Evolutionary conservation across 2,113 vertebrate species (phyloP), one percentile per base, ranked within the genome.

Genomic region (Columbina picui): DNA sequence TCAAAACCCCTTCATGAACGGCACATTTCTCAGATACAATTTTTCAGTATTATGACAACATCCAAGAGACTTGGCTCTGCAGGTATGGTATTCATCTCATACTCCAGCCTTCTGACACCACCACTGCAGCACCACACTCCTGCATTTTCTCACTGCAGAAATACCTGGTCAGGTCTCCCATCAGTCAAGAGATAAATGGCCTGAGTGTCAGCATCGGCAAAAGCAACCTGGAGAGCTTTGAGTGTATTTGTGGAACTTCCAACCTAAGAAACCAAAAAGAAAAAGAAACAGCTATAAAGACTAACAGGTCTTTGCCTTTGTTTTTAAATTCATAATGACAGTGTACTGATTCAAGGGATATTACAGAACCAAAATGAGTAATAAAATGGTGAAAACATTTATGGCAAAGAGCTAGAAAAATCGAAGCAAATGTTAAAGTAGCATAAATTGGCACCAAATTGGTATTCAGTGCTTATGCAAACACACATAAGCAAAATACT

Each of bases 101-200:
- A 63, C 76, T 89, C 90, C 49, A 57, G 73, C 69, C n/a, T 82
- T 49, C 38, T 79, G 70, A 68, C 26, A 86, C 56, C 27, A 69
- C 39, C 71, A 55, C 60, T 56, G 56, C 45, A 61, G 87, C 68
- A 84, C 21, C 63, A 89, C n/a, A 52, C 47, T 34, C 53, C 49
- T 71, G 12, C 34, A 45, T 65, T 95, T 84, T 56, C 65, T 73
- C 22, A 25, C 79, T 84, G 56, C 75, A 61, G 64, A 93, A 94
- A 38, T 98, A 99, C 98, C 98, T 99, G 98, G 83, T 99, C 98
- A 84, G 98, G 98, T 69, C 98, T 98, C 61, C 98, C 98, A 82
- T 98, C 98, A 27, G 98, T 98, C 93, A 99, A 87, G 69, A 99
- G 98, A 89, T 99, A 99, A 95, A 99, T 94, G 63, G 95, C 98